A percentile compares a stretch with the other conserved stretches of the same genome.
Conservation (phyloP, 1,140 invertebrate genomes). For the Zelostemma sp. region DNA sequence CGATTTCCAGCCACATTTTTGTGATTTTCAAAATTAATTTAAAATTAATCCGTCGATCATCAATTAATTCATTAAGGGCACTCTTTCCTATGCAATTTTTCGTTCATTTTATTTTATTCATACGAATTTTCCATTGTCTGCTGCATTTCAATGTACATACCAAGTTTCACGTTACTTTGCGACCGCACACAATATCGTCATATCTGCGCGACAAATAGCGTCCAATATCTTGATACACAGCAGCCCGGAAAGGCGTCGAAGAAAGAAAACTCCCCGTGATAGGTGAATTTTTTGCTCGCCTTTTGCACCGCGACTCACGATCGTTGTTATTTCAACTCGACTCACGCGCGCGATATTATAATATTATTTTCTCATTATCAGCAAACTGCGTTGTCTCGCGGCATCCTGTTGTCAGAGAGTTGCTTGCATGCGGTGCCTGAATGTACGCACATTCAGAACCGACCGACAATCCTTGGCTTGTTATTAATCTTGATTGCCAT, state of each 20-base stretch:
- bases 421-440: conserved; percentile 11
- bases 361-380: conserved; percentile 47
- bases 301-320: conserved; percentile 12
- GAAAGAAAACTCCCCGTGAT: conserved; percentile 21
- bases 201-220: too few relatives aligned
- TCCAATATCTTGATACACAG: too few relatives aligned
- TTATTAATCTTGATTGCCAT: conserved; percentile 67
- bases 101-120: too few relatives aligned
- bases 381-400: conserved; percentile 28
- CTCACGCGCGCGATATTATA: conserved; percentile 44
- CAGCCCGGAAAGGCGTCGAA: conserved; percentile 23
- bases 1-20: too few relatives aligned
- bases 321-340: conserved; percentile 1
- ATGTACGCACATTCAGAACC: conserved; percentile 23
- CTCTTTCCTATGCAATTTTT: too few relatives aligned
- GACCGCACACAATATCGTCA: too few relatives aligned
- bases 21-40: too few relatives aligned
- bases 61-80: too few relatives aligned
- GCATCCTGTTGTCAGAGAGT: conserved; percentile 32
- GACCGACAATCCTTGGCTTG: conserved; percentile 49
- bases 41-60: too few relatives aligned
- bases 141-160: too few relatives aligned
- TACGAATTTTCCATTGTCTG: too few relatives aligned
- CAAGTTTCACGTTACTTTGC: too few relatives aligned
- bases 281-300: conserved; percentile 21